Evolutionary conservation across 2,797 vertebrate genomes (phyloP).

Genomic region (Hephaestus fuliginosus): DNA sequence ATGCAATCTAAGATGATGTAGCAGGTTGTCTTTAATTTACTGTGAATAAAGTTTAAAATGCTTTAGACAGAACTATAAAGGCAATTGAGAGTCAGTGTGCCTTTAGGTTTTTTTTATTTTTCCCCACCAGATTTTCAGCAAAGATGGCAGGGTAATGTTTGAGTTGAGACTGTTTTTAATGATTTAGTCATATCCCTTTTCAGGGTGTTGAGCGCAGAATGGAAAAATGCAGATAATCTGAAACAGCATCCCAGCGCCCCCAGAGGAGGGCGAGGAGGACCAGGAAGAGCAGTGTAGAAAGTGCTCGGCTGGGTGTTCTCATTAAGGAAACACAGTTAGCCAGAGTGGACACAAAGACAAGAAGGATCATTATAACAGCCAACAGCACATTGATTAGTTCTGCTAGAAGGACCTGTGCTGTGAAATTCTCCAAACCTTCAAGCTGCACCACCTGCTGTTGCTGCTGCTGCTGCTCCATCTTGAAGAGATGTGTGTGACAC

Average conservation of each 20-base stretch:
- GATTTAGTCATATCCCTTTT: background rate
- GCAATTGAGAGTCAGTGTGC: too few relatives aligned
- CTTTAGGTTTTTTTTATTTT: too few relatives aligned
- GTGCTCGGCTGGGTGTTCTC: slow-evolving; percentile 90
- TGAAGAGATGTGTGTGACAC: slow-evolving; percentile 91
- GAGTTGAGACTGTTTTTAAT: background rate
- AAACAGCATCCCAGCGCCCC: slow-evolving; percentile 90
- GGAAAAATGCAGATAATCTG: slow-evolving; percentile 85
- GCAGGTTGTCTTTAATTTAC: too few relatives aligned
- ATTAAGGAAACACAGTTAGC: slow-evolving; percentile 92
- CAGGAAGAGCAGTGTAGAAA: slow-evolving; percentile 88
- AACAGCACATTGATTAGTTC: slow-evolving; percentile 92
- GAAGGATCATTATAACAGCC: slow-evolving; percentile 89
- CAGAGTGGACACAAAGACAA: slow-evolving; percentile 91
- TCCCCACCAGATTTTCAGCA: background rate
- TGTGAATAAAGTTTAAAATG: too few relatives aligned
- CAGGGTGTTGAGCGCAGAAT: slow-evolving; percentile 65
- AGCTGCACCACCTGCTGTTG: slow-evolving; percentile 90
- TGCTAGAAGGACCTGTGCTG: slow-evolving; percentile 88
- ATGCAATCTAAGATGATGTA: too few relatives aligned
- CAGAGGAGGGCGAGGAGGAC: slow-evolving; percentile 88
- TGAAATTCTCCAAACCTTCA: slow-evolving; percentile 89
- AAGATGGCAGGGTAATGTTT: background rate
- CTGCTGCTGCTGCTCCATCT: slow-evolving; percentile 91
- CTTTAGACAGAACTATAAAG: too few relatives aligned